phyloP scores from a whole-genome alignment of 2,113 vertebrate genomes.

The Plectropomus leopardus region DNA sequence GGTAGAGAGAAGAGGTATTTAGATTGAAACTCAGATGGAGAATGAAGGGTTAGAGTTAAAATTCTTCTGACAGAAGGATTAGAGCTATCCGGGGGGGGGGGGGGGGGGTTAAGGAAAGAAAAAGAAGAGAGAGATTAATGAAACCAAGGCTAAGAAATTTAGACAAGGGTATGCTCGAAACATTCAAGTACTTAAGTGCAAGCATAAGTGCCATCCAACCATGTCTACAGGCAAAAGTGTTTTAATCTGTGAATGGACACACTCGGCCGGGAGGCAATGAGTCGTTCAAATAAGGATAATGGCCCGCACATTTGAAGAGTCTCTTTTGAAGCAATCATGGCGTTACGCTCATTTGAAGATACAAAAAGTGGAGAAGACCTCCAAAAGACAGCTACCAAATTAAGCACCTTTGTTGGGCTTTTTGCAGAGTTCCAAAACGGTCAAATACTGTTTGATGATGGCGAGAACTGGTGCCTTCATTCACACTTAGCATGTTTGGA shows the following conservation, averaged over 20 bases:
- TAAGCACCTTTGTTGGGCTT: too few species aligned
- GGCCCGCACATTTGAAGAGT: background rate
- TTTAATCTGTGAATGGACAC: background rate
- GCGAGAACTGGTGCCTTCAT: too few species aligned
- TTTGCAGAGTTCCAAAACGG: background rate
- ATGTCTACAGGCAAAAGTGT: background rate
- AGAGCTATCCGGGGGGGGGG: background rate
- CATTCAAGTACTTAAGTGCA: background rate
- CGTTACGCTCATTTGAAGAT: background rate
- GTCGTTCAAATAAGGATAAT: background rate
- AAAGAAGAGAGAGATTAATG: background rate
- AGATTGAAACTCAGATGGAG: background rate
- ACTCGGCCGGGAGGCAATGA: background rate
- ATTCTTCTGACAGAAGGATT: background rate
- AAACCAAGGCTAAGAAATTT: background rate
- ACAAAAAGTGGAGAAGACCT: background rate
- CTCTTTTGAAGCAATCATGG: background rate
- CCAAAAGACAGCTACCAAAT: too few species aligned
- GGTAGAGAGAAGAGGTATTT: conserved; percentile 2
- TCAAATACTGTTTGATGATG: background rate
- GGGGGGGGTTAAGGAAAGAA: background rate
- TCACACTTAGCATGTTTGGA: too few species aligned
- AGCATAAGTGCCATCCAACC: background rate
- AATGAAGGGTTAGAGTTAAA: background rate
- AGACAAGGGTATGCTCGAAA: background rate